Conservation (phyloP, 1,140 invertebrate species). For the Aphelenchoides avenae region DNA sequence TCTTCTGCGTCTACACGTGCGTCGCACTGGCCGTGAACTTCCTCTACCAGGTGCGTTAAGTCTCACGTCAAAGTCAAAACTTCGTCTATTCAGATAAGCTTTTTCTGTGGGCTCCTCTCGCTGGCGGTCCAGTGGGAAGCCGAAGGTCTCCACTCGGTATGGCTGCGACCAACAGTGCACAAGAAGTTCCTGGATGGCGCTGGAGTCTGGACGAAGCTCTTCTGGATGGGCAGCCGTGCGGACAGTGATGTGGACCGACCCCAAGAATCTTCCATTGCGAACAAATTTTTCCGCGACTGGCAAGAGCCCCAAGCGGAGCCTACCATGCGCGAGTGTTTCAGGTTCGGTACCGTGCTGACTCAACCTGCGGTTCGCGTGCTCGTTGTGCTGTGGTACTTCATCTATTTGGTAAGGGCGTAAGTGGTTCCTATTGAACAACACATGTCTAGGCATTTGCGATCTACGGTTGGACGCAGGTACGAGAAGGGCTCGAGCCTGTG, state of each 20-base stretch:
- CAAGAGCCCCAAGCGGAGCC: constrained; percentile 43
- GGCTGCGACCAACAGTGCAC: constrained; percentile 38
- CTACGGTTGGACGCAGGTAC: constrained; percentile 54
- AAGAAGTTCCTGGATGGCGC: constrained; percentile 15
- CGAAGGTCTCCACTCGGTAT: constrained; percentile 48
- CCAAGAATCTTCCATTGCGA: constrained; percentile 33
- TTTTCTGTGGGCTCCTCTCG: constrained; percentile 49
- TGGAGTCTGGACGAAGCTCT: constrained; percentile 30
- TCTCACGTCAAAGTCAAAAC: too few species aligned
- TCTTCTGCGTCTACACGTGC: constrained; percentile 91
- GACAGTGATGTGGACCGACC: constrained; percentile 42
- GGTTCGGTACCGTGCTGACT: constrained; percentile 57
- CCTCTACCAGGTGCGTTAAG: constrained; percentile 70
- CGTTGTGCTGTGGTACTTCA: constrained; percentile 50
- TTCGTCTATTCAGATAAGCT: constrained; percentile 45
- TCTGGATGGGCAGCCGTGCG: constrained; percentile 44
- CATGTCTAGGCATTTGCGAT: constrained; percentile 44
- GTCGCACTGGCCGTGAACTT: constrained; percentile 85
- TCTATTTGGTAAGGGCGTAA: constrained; percentile 56
- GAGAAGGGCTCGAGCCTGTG: constrained; percentile 56
- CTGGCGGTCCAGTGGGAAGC: constrained; percentile 50
- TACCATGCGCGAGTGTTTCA: constrained; percentile 55
- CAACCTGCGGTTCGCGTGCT: constrained; percentile 46
- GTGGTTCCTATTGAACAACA: too few species aligned
- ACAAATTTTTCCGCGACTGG: constrained; percentile 30